Evolutionary conservation across 2,113 vertebrate genomes (phyloP).

Genomic region (Hucho hucho): DNA sequence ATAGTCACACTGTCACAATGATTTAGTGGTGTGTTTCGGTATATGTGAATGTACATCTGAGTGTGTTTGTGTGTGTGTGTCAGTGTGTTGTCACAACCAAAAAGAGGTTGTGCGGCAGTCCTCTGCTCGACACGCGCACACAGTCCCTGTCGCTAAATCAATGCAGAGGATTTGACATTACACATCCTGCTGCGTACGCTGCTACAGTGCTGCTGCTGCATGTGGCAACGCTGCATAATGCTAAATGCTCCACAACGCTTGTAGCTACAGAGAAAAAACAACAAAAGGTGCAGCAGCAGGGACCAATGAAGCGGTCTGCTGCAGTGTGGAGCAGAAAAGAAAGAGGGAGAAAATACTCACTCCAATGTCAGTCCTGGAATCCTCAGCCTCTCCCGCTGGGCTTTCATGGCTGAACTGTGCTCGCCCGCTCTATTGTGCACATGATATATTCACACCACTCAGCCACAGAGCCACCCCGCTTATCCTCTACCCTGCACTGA

Average conservation of each 20-base stretch:
- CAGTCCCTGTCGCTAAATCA: constrained; percentile 34
- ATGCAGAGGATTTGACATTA: constrained; percentile 72
- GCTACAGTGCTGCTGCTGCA: constrained; percentile 63
- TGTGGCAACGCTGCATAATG: constrained; percentile 60
- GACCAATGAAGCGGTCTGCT: constrained; percentile 24
- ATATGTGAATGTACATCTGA: not conserved
- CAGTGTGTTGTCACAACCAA: constrained; percentile 31
- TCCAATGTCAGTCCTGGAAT: constrained; percentile 99
- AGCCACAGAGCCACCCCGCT: constrained; percentile 46
- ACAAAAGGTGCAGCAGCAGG: constrained; percentile 46
- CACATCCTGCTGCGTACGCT: constrained; percentile 77
- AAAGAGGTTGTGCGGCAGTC: constrained; percentile 7
- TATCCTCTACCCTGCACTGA: constrained; percentile 64
- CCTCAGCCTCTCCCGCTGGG: constrained; percentile 98
- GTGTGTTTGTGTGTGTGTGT: constrained; percentile 21
- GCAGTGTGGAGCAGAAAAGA: constrained; percentile 42
- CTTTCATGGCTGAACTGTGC: constrained; percentile 92
- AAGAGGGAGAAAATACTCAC: constrained; percentile 91
- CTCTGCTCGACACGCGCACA: constrained; percentile 23
- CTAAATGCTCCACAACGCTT: not conserved
- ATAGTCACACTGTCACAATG: constrained; percentile 64
- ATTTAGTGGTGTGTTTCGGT: constrained; percentile 4
- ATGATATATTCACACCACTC: constrained; percentile 84
- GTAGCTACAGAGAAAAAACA: constrained; percentile 25
- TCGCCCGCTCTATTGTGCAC: constrained; percentile 89